These are phyloP conservation scores for Grus americana DNA, from an alignment of 2,113 vertebrate genomes.

Conservation along the genomic window DNA sequence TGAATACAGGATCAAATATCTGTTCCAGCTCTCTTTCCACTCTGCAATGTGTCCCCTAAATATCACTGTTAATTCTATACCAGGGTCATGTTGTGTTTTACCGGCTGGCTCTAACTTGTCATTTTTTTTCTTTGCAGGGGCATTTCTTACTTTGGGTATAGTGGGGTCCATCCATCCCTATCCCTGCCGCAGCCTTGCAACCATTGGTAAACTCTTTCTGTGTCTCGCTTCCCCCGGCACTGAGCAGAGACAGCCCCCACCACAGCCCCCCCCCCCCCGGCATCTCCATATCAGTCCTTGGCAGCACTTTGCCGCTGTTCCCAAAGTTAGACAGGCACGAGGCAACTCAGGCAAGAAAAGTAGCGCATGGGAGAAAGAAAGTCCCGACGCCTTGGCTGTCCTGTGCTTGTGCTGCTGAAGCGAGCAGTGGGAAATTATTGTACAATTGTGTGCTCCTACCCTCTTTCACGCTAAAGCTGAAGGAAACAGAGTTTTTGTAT, in stretches of 20 bases:
- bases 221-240: neutral
- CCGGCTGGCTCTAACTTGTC: neutral
- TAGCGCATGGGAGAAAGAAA: neutral
- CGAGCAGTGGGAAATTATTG: neutral
- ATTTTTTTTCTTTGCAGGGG: neutral
- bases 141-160: rapidly evolving
- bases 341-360: neutral
- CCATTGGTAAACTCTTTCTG: neutral
- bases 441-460: neutral
- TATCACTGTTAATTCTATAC: neutral
- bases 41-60: neutral
- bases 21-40: neutral
- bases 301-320: neutral
- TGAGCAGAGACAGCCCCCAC: neutral
- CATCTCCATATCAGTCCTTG: neutral
- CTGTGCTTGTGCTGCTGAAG: neutral
- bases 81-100: neutral
- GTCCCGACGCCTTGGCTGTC: neutral
- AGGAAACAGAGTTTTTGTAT: neutral
- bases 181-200: neutral
- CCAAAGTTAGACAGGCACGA: neutral
- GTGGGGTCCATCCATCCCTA: neutral
- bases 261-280: rapidly evolving
- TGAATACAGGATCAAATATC: neutral
- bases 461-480: neutral